Base-by-base conservation (phyloP, 2,888 invertebrate genomes). In the Catocala fraxini region DNA sequence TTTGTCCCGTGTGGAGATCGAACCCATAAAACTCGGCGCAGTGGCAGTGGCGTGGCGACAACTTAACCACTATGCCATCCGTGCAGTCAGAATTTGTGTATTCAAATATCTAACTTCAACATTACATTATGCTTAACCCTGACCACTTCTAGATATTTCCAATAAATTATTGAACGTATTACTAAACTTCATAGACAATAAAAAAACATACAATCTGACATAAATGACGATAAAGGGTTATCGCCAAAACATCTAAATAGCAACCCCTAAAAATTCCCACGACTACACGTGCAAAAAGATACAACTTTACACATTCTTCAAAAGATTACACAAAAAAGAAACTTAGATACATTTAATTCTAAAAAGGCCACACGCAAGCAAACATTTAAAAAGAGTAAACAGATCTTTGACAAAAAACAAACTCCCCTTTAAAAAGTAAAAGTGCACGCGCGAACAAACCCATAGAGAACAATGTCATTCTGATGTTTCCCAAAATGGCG, bases 401-500 rank as follows among this genome's bases (percentile, higher is more conserved):
- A 77, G 79, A 78, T 80, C 35, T 39, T 39, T 39, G 6, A 39
- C 79, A 84, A 87, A 68, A 66, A 77, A 72, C 71, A 84, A 87
- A 89, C 87, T 89, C 91, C 90, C 84, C 74, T 78, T 80, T 78
- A 86, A 86, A 89, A 86, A 86, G 79, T 74, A 74, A 73, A 39
- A 77, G 73, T 70, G 76, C 80, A 84, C 89, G 91, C 92, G 83
- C 84, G 90, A 91, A 89, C 89, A 90, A 88, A 86, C 80, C 84
- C 82, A 72, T 90, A 88, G 83, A 85, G 70, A 73, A 77, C 68
- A 75, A 77, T 59, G 65, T 76, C 80, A 79, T 81, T 82, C 82
- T 81, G 85, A 89, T 90, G 87, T 87, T 89, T 81, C 83, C 80
- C 79, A 87, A 84, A 85, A 92, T 89, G 91, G 89, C 89, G 82